Evolutionary conservation across 2,113 vertebrate genomes (phyloP).

Genomic region (Rostratula benghalensis): DNA sequence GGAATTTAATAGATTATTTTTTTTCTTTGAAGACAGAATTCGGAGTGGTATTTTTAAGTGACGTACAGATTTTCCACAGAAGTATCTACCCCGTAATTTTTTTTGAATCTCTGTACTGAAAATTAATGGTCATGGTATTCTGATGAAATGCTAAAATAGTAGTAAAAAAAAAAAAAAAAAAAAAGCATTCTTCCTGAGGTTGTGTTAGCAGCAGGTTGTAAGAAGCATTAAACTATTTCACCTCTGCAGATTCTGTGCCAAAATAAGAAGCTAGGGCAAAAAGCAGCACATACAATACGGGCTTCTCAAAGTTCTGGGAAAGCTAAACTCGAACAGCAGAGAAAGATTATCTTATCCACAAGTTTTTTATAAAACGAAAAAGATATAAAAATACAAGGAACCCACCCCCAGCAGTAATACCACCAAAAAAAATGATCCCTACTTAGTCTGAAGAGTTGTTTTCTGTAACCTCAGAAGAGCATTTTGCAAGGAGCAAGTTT

Average conservation of each 20-base stretch:
- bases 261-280: not conserved
- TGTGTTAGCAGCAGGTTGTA: not conserved
- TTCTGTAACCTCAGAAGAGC: not conserved
- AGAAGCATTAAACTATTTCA: not conserved
- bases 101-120: not conserved
- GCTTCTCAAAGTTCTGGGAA: not conserved
- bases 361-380: not conserved
- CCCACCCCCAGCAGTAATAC: not conserved
- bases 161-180: too few relatives aligned
- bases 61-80: not conserved
- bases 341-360: not conserved
- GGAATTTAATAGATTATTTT: not conserved
- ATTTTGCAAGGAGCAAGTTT: not conserved
- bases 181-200: not conserved
- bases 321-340: not conserved
- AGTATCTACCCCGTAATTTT: rapidly evolving
- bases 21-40: not conserved
- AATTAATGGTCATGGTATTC: not conserved
- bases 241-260: not conserved
- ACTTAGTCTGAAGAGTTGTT: not conserved
- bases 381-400: not conserved
- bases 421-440: not conserved
- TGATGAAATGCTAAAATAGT: not conserved
- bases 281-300: not conserved
- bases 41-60: not conserved